These are phyloP conservation scores for Zaprionus inermis DNA, from an alignment of 1,140 invertebrate genomes.

Conservation along the genomic window DNA sequence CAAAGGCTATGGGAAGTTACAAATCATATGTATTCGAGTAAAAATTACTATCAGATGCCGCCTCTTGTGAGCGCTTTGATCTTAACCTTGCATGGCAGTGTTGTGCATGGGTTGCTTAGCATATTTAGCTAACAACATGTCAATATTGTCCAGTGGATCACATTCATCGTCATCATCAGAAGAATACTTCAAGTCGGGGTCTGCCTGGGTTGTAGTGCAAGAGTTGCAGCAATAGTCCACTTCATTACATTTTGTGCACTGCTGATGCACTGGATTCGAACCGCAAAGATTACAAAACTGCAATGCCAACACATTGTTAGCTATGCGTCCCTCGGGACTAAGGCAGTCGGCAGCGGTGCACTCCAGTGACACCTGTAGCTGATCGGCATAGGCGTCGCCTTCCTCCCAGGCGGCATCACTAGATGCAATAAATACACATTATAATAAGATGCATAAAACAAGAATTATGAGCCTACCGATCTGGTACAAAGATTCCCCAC, in stretches of 20 bases:
- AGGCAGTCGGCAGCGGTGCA: conserved; percentile 23
- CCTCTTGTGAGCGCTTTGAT: not conserved
- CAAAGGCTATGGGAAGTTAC: not conserved
- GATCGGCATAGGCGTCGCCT: conserved; percentile 38
- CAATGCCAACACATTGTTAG: not conserved
- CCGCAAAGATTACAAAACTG: conserved; percentile 45
- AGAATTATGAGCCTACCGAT: conserved; percentile 32
- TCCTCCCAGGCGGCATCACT: conserved; percentile 61
- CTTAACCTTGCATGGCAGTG: not conserved
- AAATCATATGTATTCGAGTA: too few relatives aligned
- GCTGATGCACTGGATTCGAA: conserved; percentile 46
- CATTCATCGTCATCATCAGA: not conserved
- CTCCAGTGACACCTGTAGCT: not conserved
- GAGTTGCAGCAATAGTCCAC: conserved; percentile 31
- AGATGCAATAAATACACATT: not conserved
- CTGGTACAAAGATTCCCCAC: conserved; percentile 50
- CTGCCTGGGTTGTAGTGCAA: not conserved
- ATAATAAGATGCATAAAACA: not conserved
- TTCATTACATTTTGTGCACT: not conserved
- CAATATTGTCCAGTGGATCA: conserved; percentile 11
- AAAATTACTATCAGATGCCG: not conserved
- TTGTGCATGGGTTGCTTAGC: not conserved
- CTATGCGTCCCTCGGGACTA: not conserved
- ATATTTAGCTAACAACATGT: not conserved
- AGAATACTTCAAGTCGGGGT: not conserved